A percentile compares a stretch with the other conserved stretches of the same genome.
These are phyloP conservation scores for Aphyosemion australe DNA, from an alignment of 2,113 vertebrate species.

Conservation along the genomic window DNA sequence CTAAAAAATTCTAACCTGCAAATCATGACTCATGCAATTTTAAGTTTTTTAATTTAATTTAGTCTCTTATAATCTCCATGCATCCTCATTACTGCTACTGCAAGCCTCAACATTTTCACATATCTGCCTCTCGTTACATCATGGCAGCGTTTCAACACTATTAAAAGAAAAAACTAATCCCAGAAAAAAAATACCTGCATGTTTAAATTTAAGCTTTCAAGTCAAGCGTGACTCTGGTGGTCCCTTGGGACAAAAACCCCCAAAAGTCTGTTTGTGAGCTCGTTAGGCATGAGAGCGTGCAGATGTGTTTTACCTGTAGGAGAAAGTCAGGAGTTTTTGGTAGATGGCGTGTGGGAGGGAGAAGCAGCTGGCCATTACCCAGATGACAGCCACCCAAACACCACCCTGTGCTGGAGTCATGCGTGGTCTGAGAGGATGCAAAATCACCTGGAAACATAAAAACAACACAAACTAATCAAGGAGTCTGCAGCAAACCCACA, in stretches of 20 bases:
- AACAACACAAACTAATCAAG: constrained; percentile 4
- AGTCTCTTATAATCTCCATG: too few species aligned
- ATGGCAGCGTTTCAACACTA: not conserved
- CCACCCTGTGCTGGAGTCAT: constrained; percentile 84
- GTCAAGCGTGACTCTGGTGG: not conserved
- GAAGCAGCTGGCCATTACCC: constrained; percentile 91
- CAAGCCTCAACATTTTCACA: too few species aligned
- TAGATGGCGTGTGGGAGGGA: constrained; percentile 95
- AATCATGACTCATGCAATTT: too few species aligned
- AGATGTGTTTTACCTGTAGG: constrained; percentile 61
- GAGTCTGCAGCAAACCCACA: not conserved
- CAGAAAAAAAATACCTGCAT: not conserved
- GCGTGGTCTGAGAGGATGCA: constrained; percentile 90
- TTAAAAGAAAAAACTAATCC: not conserved
- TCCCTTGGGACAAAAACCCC: not conserved
- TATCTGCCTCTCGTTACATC: too few species aligned
- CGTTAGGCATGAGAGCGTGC: not conserved
- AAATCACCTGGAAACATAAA: constrained; percentile 82
- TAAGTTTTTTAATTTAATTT: too few species aligned
- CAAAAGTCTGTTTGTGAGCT: not conserved
- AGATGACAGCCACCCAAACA: constrained; percentile 85
- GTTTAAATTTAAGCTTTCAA: not conserved
- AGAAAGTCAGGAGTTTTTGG: constrained; percentile 90
- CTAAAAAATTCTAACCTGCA: too few species aligned
- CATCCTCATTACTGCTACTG: too few species aligned